Conservation (phyloP, 1,140 invertebrate genomes). For the Plutomurus gul region DNA sequence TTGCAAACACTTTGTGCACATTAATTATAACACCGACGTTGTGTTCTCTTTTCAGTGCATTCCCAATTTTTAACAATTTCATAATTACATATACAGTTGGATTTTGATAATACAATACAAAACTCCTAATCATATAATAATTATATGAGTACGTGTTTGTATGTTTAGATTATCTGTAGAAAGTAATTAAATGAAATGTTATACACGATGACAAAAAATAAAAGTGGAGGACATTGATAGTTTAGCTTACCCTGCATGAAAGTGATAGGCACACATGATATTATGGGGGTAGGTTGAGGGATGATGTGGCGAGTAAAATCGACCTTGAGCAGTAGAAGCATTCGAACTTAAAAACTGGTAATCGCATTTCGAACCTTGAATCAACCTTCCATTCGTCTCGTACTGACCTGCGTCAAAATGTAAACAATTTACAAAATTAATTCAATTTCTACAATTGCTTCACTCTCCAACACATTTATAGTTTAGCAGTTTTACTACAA, state of each 20-base stretch:
- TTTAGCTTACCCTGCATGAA: constrained; percentile 70
- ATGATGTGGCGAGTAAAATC: constrained; percentile 80
- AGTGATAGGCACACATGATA: constrained; percentile 76
- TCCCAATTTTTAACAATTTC: too few species aligned
- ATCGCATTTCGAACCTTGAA: constrained; percentile 74
- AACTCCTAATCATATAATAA: too few species aligned
- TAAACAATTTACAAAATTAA: constrained; percentile 18
- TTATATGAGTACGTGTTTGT: too few species aligned
- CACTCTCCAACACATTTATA: neutral
- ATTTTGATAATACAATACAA: too few species aligned
- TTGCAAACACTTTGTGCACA: too few species aligned
- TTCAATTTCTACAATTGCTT: neutral
- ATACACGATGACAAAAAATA: too few species aligned
- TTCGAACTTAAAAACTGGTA: constrained; percentile 73
- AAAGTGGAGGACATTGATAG: neutral
- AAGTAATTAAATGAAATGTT: too few species aligned
- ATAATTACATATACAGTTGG: too few species aligned
- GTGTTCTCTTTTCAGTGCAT: too few species aligned
- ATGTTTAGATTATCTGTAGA: too few species aligned
- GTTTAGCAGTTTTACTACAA: too few species aligned
- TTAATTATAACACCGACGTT: too few species aligned
- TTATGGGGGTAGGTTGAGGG: constrained; percentile 81
- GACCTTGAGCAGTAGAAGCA: constrained; percentile 67
- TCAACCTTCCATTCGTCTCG: constrained; percentile 70
- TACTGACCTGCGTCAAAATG: constrained; percentile 71